Evolutionary conservation across 2,888 invertebrate species (phyloP), one percentile per base, ranked within the genome.

Genomic region (Eupithecia vulgata): DNA sequence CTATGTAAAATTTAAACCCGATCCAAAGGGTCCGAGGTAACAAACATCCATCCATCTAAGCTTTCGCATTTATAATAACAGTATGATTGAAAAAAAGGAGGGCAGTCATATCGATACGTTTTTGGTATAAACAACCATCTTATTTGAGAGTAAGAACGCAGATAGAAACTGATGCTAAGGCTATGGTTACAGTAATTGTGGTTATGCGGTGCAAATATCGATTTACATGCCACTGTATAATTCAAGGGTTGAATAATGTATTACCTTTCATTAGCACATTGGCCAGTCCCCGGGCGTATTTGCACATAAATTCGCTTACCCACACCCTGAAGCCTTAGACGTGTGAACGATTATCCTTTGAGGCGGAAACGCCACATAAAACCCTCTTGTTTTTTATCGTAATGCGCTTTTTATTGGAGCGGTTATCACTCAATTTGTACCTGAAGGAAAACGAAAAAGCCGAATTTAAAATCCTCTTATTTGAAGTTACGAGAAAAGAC

Each of bases 231-330:
- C 90, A 89, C 92, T 92, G 94, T 93, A 93, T 94, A 94, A 93
- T 94, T 93, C 93, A 92, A 90, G 87, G 92, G 89, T 90, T 94
- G 94, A 94, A 94, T 94, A 93, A 94, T 94, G 94, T 94, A 94
- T 94, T 90, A 90, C 91, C 91, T 92, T 94, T 94, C 94, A 94
- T 94, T 94, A 94, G 93, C 93, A 93, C 93, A 93, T 92, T 91
- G 91, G 91, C 88, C 90, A 91, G 91, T 89, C 89, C 90, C 88
- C 88, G 86, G 91, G 89, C 90, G 90, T 93, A 93, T 94, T 94
- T 93, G 93, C 94, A 94, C 93, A 90, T 93, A 91, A 93, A 93
- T 93, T 93, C 91, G 90, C 88, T 89, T 89, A 92, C 91, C 91
- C 90, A 87, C 88, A 88, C 90, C 90, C 91, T 83, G 89, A 90